Evolutionary conservation across 2,888 invertebrate species (phyloP), one percentile per base, ranked within the genome.

Genomic region (Ceraclea dissimilis): DNA sequence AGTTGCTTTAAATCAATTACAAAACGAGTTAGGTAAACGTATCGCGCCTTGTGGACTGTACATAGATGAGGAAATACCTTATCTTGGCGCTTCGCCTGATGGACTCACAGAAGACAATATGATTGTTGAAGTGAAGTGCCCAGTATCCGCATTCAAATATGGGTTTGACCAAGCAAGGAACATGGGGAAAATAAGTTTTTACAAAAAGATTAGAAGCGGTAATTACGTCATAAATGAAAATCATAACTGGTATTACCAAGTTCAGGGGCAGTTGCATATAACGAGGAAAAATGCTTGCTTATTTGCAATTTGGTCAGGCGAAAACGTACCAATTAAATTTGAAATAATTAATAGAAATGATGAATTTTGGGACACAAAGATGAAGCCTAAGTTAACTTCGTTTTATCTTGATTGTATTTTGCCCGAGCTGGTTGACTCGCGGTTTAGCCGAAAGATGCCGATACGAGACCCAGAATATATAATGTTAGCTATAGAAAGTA

Each of bases 31-130:
- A 46, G 26, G 46, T 18, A 31, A 57, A 11, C 44, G 21, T 26
- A 60, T 59, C 16, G 19, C 26, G 22, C 52, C 48, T 10, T 62
- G 60, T 47, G 62, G 60, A 16, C 22, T 62, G 22, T 60, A 49
- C 44, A 53, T 62, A 44, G 62, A 60, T 56, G 17, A 20, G 19
- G 48, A 57, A 21, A 17, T 57, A 20, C 20, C 50, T n/a, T 62
- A 51, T 54, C 21, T 60, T 11, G 60, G 59, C 5, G 59, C 60
- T 13, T 49, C 59, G 18, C 62, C 60, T 13, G 62, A 62, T 57
- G 60, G 60, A n/a, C n/a, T 54, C n/a, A 16, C 13, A 22, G 49
- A 26, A 26, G 20, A 54, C 47, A 49, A 39, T 2, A 39, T 43
- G 18, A 26, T 57, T 18, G 52, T 57, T 13, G 57, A 57, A 39